phyloP scores from a whole-genome alignment of 2,888 invertebrate species.

The Lamellibrachia columna region DNA sequence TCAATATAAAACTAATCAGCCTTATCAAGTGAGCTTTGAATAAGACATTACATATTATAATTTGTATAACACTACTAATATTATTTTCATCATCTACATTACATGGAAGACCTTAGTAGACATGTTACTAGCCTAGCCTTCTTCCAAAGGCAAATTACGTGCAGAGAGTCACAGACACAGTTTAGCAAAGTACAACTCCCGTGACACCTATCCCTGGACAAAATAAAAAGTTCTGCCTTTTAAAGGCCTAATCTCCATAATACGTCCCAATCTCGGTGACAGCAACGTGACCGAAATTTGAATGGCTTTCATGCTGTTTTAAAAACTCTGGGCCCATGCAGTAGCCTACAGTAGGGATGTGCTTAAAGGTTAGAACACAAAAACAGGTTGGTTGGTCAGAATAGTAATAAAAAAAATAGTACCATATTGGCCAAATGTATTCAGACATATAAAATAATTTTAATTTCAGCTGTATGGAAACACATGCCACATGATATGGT shows the following conservation, averaged over 20 bases:
- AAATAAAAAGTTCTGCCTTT: not conserved
- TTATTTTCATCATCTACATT: not conserved
- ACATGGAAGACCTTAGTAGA: not conserved
- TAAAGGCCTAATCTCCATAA: not conserved
- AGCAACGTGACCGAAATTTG: not conserved
- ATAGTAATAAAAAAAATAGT: too few relatives aligned
- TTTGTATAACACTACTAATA: not conserved
- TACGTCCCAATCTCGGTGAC: not conserved
- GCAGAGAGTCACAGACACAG: not conserved
- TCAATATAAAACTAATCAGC: too few relatives aligned
- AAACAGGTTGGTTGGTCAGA: too few relatives aligned
- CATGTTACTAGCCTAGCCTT: not conserved
- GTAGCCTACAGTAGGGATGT: not conserved
- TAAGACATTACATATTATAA: not conserved
- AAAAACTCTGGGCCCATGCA: not conserved
- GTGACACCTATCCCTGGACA: not conserved
- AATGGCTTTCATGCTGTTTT: not conserved
- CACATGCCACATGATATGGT: too few relatives aligned
- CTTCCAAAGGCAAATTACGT: not conserved
- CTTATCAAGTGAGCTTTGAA: too few relatives aligned
- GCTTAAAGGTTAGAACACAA: not conserved
- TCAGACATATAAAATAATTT: too few relatives aligned
- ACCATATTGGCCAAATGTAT: too few relatives aligned
- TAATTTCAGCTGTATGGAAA: too few relatives aligned
- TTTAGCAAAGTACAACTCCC: not conserved